These are phyloP conservation scores for Tragelaphus strepsiceros DNA, from an alignment of 2,113 vertebrate species.

Conservation along the genomic window DNA sequence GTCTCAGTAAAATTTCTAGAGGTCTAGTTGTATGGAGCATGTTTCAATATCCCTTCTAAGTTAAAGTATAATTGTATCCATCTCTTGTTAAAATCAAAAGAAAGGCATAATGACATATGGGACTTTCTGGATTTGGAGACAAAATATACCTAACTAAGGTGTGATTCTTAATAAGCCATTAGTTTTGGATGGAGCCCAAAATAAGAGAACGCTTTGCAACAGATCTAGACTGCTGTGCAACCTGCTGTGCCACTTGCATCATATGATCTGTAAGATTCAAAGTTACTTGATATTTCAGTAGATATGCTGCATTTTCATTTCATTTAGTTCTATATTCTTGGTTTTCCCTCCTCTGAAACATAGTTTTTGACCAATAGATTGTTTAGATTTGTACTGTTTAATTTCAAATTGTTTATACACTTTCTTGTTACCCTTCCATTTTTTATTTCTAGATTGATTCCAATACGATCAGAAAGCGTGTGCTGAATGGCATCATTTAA, in stretches of 20 bases:
- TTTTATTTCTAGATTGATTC: not conserved
- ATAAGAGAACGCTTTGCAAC: not conserved
- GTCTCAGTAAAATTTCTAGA: not conserved
- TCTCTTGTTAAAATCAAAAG: not conserved
- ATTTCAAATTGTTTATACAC: not conserved
- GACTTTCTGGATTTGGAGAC: not conserved
- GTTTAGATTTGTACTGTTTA: not conserved
- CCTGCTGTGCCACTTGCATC: not conserved
- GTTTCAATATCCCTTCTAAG: not conserved
- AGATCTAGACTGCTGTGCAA: not conserved
- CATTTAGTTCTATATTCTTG: not conserved
- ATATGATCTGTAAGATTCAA: not conserved
- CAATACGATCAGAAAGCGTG: not conserved
- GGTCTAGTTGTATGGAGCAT: not conserved
- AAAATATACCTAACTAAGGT: not conserved
- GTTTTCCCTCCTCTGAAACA: not conserved
- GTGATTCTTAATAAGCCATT: not conserved
- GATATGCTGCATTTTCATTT: not conserved
- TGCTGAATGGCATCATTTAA: not conserved
- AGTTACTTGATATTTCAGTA: not conserved
- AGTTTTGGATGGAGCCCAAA: not conserved
- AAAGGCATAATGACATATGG: not conserved
- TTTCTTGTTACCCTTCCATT: not conserved
- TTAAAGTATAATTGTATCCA: not conserved
- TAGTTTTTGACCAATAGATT: not conserved